Percentiles rank a stretch among this genome's conserved stretches.
Conservation (phyloP, 2,113 vertebrate genomes). For the Arizona elegans region DNA sequence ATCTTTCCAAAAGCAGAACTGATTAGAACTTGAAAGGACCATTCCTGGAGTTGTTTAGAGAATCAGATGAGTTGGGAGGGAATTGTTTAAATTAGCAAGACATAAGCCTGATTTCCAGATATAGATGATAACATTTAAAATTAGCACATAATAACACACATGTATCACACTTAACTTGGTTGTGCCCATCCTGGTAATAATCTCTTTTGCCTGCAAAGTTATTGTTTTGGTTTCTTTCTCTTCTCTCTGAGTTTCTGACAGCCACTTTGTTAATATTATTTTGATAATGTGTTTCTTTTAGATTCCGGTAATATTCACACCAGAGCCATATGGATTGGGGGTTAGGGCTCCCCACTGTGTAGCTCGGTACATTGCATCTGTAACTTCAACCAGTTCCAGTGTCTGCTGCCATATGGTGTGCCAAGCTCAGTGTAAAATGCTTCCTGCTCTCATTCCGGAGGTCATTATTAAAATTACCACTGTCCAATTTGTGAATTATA, state of each 20-base stretch:
- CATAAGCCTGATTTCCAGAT: background rate
- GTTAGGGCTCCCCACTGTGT: conserved; percentile 22
- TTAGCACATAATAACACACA: background rate
- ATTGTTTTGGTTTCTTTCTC: background rate
- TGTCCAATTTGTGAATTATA: conserved; percentile 1
- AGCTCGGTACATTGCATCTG: conserved; percentile 8
- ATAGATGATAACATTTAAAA: background rate
- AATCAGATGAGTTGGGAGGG: background rate
- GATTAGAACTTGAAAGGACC: background rate
- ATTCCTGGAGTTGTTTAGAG: background rate
- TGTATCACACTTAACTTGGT: background rate
- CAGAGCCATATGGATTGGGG: background rate
- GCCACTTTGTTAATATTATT: background rate
- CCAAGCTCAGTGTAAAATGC: background rate
- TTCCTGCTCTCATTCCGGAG: background rate
- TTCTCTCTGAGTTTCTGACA: background rate
- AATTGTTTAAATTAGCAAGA: background rate
- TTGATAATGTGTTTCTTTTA: conserved; percentile 18
- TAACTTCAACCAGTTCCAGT: background rate
- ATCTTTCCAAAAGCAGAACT: background rate
- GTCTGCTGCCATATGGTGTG: background rate
- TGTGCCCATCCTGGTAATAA: background rate
- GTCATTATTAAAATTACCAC: background rate
- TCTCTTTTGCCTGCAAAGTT: background rate
- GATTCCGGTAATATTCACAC: conserved; percentile 18